Percentiles rank a stretch among this genome's conserved stretches.
These are phyloP conservation scores for Ficedula albicollis DNA, from an alignment of 2,797 vertebrate genomes.

Conservation along the genomic window DNA sequence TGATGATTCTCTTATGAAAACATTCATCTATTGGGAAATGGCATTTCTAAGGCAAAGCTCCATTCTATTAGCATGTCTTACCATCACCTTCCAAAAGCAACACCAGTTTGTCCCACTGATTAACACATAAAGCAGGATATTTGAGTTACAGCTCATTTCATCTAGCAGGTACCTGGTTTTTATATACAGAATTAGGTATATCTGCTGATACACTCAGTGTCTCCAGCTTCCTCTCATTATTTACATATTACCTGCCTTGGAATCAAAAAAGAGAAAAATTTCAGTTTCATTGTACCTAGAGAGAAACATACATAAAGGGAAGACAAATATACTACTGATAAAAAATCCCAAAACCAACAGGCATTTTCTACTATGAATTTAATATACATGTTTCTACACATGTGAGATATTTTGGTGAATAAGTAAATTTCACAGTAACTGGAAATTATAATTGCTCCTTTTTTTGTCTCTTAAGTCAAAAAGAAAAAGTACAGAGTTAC, in stretches of 20 bases:
- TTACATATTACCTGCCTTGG: neutral
- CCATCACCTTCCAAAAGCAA: neutral
- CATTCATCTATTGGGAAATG: neutral
- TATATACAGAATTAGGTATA: neutral
- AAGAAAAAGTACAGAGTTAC: neutral
- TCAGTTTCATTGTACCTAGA: neutral
- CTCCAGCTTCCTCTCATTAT: neutral
- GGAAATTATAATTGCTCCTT: neutral
- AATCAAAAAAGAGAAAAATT: neutral
- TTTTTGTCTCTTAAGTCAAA: neutral
- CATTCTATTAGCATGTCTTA: neutral
- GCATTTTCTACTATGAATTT: neutral
- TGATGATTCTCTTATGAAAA: conserved; percentile 5
- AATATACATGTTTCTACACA: neutral
- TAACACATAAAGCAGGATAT: neutral
- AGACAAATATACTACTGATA: neutral
- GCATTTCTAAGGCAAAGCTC: conserved; percentile 2
- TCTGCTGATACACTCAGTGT: neutral
- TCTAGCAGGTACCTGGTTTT: neutral
- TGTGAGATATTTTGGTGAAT: neutral
- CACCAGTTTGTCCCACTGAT: neutral
- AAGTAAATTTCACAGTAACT: neutral
- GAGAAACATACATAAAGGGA: neutral
- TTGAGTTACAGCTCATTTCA: neutral
- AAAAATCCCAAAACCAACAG: rapidly evolving